Evolutionary conservation across 37 sponge, comb jelly and placozoan genomes (phyloP).

Genomic region (Petrosia ficiformis): DNA sequence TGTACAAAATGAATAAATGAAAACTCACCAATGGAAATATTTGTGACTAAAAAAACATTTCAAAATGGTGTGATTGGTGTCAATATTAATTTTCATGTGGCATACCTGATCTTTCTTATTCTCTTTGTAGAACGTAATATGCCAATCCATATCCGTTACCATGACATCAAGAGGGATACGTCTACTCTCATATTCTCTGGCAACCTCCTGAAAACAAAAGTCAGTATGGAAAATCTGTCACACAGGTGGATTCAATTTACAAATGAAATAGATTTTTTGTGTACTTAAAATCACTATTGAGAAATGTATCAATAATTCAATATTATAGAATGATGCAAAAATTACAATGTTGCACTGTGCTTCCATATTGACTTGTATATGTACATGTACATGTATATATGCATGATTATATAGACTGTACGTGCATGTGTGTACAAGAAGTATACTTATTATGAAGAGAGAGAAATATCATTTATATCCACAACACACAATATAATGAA

Average conservation of each 20-base stretch:
- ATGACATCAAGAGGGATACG: slow-evolving; percentile 64
- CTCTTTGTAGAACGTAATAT: slow-evolving; percentile 76
- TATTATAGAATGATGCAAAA: too few species aligned
- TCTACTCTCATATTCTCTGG: slow-evolving; percentile 29
- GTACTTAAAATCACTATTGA: neutral
- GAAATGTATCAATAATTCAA: neutral
- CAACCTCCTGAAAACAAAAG: slow-evolving; percentile 37
- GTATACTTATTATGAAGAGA: too few species aligned
- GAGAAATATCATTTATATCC: too few species aligned
- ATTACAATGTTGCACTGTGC: too few species aligned
- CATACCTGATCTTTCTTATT: slow-evolving; percentile 53
- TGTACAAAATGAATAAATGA: too few species aligned
- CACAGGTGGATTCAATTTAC: too few species aligned
- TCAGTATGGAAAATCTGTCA: too few species aligned
- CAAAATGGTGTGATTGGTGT: neutral
- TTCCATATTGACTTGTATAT: too few species aligned
- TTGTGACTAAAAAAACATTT: neutral
- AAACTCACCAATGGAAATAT: neutral
- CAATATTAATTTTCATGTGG: neutral
- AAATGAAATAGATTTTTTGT: neutral
- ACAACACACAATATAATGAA: too few species aligned
- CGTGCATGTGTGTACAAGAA: too few species aligned
- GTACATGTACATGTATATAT: too few species aligned
- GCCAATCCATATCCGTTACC: slow-evolving; percentile 88
- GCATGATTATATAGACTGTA: too few species aligned